Conservation (phyloP, 2,888 invertebrate species). For the Andrena praecox region DNA sequence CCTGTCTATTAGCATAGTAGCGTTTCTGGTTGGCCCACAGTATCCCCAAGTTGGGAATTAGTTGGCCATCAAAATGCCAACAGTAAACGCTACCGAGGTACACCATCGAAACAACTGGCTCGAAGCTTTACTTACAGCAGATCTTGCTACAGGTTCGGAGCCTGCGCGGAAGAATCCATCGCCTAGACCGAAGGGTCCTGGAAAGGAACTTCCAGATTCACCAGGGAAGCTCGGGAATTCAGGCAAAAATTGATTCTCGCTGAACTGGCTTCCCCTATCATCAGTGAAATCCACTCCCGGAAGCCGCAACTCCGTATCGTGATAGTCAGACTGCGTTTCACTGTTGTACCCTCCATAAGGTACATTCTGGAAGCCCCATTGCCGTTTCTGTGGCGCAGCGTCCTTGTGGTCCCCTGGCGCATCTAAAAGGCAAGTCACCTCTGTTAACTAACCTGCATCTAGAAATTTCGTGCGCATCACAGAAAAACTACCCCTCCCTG, state of each 20-base stretch:
- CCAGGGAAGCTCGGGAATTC: not conserved
- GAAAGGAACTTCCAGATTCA: not conserved
- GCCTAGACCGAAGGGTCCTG: no score
- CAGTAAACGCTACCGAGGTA: no score
- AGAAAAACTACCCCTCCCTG: not conserved
- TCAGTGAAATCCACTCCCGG: not conserved
- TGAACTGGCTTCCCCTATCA: not conserved
- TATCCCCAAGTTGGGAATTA: no score
- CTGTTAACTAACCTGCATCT: not conserved
- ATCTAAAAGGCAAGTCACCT: not conserved
- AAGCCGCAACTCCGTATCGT: not conserved
- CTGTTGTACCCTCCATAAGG: not conserved
- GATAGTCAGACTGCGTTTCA: not conserved
- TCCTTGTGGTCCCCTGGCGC: not conserved
- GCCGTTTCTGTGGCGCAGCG: slow-evolving; percentile 9
- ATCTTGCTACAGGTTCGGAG: no score
- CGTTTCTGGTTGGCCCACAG: no score
- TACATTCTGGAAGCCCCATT: not conserved
- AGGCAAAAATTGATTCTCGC: not conserved
- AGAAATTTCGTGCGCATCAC: not conserved
- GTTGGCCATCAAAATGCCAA: no score
- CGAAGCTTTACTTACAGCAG: no score
- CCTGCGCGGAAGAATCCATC: no score
- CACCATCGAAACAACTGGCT: no score
- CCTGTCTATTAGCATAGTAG: no score